phyloP scores from a whole-genome alignment of 2,113 vertebrate genomes.

The Trematocara nigrifrons region DNA sequence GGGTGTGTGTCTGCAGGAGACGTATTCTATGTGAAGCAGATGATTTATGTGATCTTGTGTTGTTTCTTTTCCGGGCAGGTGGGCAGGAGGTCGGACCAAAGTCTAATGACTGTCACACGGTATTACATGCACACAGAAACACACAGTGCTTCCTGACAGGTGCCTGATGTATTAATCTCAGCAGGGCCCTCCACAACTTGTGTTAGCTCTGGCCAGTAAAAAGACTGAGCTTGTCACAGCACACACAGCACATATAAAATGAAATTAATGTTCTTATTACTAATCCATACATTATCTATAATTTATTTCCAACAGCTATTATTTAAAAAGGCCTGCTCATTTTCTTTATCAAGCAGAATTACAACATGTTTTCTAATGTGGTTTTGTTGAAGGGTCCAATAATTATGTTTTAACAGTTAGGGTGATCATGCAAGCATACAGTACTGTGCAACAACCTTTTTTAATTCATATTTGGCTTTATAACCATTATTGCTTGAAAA shows the following conservation, averaged over 20 bases:
- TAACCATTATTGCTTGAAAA: too few relatives aligned
- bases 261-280: neutral
- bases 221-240: neutral
- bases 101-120: slow-evolving; percentile 47
- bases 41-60: slow-evolving; percentile 35
- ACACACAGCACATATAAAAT: neutral
- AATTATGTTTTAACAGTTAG: neutral
- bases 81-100: slow-evolving; percentile 23
- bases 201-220: neutral
- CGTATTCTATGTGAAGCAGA: neutral
- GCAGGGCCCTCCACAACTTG: slow-evolving; percentile 22
- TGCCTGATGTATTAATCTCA: slow-evolving; percentile 55
- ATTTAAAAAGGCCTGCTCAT: neutral
- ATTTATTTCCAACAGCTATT: neutral
- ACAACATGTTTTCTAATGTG: neutral
- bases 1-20: neutral
- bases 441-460: neutral
- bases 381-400: neutral
- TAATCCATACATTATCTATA: neutral
- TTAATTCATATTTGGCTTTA: neutral
- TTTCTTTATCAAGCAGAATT: neutral
- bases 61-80: slow-evolving; percentile 20
- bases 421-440: neutral
- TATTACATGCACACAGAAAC: slow-evolving; percentile 8
- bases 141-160: slow-evolving; percentile 25